Conservation (phyloP, 2,888 invertebrate species). For the Drosophila pegasa region DNA sequence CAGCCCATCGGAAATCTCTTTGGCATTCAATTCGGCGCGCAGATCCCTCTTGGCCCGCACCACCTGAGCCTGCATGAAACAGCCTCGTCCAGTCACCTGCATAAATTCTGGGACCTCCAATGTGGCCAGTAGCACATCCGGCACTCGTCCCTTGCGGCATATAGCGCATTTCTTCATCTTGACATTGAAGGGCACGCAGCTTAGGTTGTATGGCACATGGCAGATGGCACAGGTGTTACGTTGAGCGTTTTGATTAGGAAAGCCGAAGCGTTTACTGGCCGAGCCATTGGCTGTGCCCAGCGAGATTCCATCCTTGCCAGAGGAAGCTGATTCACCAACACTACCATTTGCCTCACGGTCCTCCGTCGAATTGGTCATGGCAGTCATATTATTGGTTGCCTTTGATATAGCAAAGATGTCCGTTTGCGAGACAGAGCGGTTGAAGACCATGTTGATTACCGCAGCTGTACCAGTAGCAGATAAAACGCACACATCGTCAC, state of each 20-base stretch:
- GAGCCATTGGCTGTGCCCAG: conserved; percentile 54
- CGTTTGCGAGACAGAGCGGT: conserved; percentile 82
- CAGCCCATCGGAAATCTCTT: conserved; percentile 97
- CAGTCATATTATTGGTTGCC: conserved; percentile 57
- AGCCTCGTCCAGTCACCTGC: conserved; percentile 88
- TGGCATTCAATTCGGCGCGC: conserved; percentile 93
- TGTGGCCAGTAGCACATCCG: conserved; percentile 95
- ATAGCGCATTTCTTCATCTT: conserved; percentile 90
- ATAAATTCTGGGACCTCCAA: conserved; percentile 93
- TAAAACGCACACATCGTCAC: conserved; percentile 97
- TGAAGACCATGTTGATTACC: conserved; percentile 88
- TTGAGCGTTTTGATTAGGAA: conserved; percentile 56
- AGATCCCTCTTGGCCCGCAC: conserved; percentile 91
- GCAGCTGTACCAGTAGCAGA: conserved; percentile 98
- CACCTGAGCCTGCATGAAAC: conserved; percentile 90
- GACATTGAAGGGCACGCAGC: conserved; percentile 90
- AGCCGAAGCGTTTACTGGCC: conserved; percentile 58
- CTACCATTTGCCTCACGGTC: conserved; percentile 84
- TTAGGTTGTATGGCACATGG: conserved; percentile 94
- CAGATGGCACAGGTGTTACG: conserved; percentile 85
- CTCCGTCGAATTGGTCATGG: conserved; percentile 86
- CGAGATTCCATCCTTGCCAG: conserved; percentile 73
- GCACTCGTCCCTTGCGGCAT: conserved; percentile 93
- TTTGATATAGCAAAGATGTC: conserved; percentile 78
- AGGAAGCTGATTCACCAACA: conserved; percentile 44